Evolutionary conservation across 2,888 invertebrate species (phyloP).

Genomic region (Lumbricus terrestris): DNA sequence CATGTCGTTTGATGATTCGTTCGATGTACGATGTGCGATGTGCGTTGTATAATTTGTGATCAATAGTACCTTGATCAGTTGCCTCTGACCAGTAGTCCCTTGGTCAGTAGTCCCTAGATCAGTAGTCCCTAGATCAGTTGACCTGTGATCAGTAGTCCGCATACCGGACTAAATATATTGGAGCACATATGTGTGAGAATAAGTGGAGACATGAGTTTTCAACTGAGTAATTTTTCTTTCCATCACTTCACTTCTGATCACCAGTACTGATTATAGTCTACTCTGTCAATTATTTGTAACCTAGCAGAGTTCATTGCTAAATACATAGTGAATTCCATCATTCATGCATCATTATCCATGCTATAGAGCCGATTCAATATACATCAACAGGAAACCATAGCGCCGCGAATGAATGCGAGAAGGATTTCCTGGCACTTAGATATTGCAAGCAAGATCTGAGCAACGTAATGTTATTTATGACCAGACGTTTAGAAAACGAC

Average conservation of each 20-base stretch:
- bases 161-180: not conserved
- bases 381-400: not conserved
- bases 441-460: not conserved
- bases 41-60: too few relatives aligned
- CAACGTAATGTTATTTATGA: slow-evolving; percentile 14
- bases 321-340: not conserved
- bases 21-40: too few relatives aligned
- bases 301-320: not conserved
- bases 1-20: too few relatives aligned
- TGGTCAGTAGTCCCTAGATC: too few relatives aligned
- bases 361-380: not conserved
- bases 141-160: too few relatives aligned
- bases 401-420: not conserved
- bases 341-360: not conserved
- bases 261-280: not conserved
- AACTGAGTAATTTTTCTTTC: not conserved
- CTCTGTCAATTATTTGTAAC: not conserved
- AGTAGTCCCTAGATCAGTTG: too few relatives aligned
- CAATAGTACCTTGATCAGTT: too few relatives aligned
- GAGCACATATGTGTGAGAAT: not conserved
- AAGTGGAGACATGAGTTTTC: not conserved
- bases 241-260: not conserved
- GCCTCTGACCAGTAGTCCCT: too few relatives aligned
- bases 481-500: not conserved
- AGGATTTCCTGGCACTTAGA: not conserved